Conservation (phyloP, 92 coral and sea anemone species). For the Heliopora coerulea region DNA sequence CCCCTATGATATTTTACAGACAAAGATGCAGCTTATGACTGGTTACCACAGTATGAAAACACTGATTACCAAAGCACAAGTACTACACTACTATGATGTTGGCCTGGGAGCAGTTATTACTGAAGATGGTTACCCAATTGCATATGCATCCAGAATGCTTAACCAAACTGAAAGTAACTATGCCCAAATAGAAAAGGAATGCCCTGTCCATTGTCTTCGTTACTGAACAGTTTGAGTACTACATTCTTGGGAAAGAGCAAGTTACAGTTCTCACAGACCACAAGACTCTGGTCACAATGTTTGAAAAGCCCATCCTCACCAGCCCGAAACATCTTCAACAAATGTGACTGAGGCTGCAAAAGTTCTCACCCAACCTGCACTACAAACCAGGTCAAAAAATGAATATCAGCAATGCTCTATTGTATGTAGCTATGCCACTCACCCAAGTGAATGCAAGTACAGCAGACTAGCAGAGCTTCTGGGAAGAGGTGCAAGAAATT, state of each 20-base stretch:
- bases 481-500: too few relatives aligned
- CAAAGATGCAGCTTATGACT: conserved; percentile 6
- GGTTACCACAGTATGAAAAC: conserved; percentile 10
- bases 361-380: conserved; percentile 10
- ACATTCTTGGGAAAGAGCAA: conserved; percentile 12
- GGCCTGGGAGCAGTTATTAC: conserved; percentile 43
- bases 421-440: conserved; percentile 3
- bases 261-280: conserved; percentile 26
- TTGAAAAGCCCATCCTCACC: conserved; percentile 19
- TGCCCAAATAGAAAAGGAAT: conserved; percentile 31
- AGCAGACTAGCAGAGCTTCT: conserved; percentile 26
- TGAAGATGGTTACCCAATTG: conserved; percentile 55
- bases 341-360: conserved; percentile 27
- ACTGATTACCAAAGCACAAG: conserved; percentile 30
- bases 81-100: conserved; percentile 31
- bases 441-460: conserved; percentile 5
- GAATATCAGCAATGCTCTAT: conserved; percentile 40
- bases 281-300: conserved; percentile 1
- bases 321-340: conserved; percentile 34
- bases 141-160: conserved; percentile 46
- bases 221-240: conserved; percentile 33
- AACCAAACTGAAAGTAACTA: conserved; percentile 48
- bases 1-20: conserved; percentile 32
- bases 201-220: conserved; percentile 42
- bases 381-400: conserved; percentile 28